These are phyloP conservation scores for Pardosa pseudoannulata DNA, from an alignment of 2,888 invertebrate genomes.

Conservation along the genomic window DNA sequence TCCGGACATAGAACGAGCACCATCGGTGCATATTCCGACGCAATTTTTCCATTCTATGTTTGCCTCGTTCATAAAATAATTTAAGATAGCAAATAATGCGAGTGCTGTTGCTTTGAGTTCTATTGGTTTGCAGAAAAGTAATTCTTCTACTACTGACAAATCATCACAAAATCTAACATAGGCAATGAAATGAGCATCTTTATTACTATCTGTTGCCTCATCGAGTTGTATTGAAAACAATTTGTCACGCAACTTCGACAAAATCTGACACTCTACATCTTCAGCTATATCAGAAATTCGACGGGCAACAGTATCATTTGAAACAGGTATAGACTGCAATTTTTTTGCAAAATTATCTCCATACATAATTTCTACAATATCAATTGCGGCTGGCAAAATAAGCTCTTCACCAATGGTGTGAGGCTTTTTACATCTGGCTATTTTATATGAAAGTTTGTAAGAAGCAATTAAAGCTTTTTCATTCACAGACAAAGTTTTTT, in stretches of 20 bases:
- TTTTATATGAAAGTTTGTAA: constrained; percentile 51
- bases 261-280: constrained; percentile 41
- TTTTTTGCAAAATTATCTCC: constrained; percentile 19
- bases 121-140: constrained; percentile 37
- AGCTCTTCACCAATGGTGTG: constrained; percentile 49
- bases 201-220: constrained; percentile 38
- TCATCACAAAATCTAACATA: constrained; percentile 36
- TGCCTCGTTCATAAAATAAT: constrained; percentile 41
- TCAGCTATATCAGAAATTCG: constrained; percentile 37
- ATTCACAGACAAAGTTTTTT: constrained; percentile 18
- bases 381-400: constrained; percentile 21
- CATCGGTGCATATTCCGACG: constrained; percentile 59
- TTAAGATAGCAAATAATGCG: constrained; percentile 30
- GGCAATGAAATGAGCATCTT: constrained; percentile 35
- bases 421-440: constrained; percentile 59
- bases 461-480: constrained; percentile 45
- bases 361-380: constrained; percentile 30
- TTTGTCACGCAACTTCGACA: constrained; percentile 4
- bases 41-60: constrained; percentile 54
- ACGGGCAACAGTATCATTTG: constrained; percentile 43
- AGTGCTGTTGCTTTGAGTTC: constrained; percentile 37
- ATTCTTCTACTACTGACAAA: constrained; percentile 31
- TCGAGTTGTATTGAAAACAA: constrained; percentile 21
- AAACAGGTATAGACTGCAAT: constrained; percentile 27
- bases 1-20: constrained; percentile 49